Base-by-base conservation (phyloP, 2,888 invertebrate species). In the Keiferia lycopersicella region DNA sequence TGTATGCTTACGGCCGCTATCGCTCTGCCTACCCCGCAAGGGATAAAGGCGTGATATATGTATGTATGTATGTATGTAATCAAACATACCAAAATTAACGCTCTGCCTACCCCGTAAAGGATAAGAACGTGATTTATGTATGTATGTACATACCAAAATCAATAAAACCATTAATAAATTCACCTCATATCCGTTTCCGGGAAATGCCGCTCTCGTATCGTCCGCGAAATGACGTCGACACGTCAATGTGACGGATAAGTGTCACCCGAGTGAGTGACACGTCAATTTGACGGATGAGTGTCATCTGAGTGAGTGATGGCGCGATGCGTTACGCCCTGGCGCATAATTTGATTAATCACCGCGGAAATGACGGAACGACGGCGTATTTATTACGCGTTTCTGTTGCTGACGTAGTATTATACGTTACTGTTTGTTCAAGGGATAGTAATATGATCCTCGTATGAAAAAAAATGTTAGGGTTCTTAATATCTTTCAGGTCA, bases 251-350 rank as follows among this genome's bases (percentile, higher is more conserved):
- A 74, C 69, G 71, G 64, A 73, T 73, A 62, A 68, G 60, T 68
- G 74, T 73, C 73, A 73, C 68, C 69, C 67, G 67, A 57, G 65
- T 70, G 73, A 71, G 71, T 65, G 69, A 71, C 68, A 65, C 67
- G 71, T 75, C 76, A 69, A 67, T 51, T 66, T 73, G 75, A 74
- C 69, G 71, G 64, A 73, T 73, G 62, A 68, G 60, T 68, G 74
- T 73, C 73, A 73, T 68, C 69, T 67, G 67, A 57, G 65, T 70
- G 73, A 71, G 71, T 65, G 69, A 71, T 72, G 72, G 67, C 71
- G 59, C 48, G 48, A 20, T 51, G 61, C 67, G 73, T 70, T 71
- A 70, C 66, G 69, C 63, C 63, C 57, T 66, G 58, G 67, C 66
- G 69, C 68, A 16, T 64, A 50, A 63, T 63, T 62, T 66, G 61